Evolutionary conservation across 2,113 vertebrate species (phyloP), one percentile per base, ranked within the genome.

Genomic region (Tinamus guttatus): DNA sequence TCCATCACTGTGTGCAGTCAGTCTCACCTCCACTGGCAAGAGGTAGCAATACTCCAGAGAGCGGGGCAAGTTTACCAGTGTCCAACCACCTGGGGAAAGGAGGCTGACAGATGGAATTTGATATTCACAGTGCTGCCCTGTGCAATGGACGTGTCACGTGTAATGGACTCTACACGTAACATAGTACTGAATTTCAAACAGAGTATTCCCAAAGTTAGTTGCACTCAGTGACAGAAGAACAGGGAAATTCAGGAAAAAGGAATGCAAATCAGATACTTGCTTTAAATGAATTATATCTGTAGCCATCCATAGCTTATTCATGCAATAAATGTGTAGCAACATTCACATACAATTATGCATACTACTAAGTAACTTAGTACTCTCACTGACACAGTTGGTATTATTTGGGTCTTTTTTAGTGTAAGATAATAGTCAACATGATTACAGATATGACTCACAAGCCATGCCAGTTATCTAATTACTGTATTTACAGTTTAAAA

Each of bases 401-500:
- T 89, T 10, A 79, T 75, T 83, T 71, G 21, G n/a, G 78, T 32
- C 60, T 63, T 54, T 82, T 83, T 30, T 41, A 78, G 8, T n/a
- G 5, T 40, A 73, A 83, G 38, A 22, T 52, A 89, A 78, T 27
- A 71, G 56, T 58, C 60, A 81, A 34, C 4, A 15, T 3, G 5
- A 83, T 63, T 85, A 40, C 59, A 93, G 54, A 70, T 12, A 75
- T 1, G 1, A 28, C 13, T 81, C 71, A 81, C 8, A 68, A 84
- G 51, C 12, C 27, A 78, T 34, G 38, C 13, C 60, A 83, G 24
- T 74, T 77, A 90, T 34, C 13, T 52, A 74, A 63, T 21, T 54
- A 32, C 41, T 41, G 40, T 19, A 41, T 86, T 88, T 77, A 74
- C 5, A 83, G 68, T 30, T 90, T 83, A 90, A 96, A 93, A 86